Percentiles rank a stretch among this genome's conserved stretches.
These are phyloP conservation scores for Muraenolepis orangiensis DNA, from an alignment of 2,797 vertebrate genomes.

Conservation along the genomic window DNA sequence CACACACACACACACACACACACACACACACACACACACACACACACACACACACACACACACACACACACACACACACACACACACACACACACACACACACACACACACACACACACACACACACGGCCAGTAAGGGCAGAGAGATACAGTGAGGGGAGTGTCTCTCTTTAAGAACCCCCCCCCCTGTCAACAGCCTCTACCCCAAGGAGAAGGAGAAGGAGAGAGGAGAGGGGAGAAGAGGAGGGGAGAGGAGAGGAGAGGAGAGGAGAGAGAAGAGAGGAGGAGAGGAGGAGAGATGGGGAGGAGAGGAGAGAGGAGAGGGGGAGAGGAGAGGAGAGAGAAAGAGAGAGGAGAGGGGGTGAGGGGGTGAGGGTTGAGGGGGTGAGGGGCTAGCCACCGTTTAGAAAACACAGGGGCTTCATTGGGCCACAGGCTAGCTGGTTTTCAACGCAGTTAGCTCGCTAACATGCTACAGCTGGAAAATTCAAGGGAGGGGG, in stretches of 20 bases:
- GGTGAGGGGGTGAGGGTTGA: neutral
- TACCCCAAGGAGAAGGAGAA: neutral
- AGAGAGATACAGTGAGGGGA: too few species aligned
- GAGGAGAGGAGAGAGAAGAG: neutral
- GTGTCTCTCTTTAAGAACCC: too few species aligned
- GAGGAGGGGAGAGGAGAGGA: neutral
- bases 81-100: conserved; percentile 7
- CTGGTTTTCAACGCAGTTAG: conserved; percentile 23
- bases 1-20: conserved; percentile 9
- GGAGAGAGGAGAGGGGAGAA: neutral
- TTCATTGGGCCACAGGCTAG: conserved; percentile 14
- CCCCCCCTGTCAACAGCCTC: too few species aligned
- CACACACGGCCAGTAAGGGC: neutral
- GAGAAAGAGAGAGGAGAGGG: neutral
- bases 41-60: neutral
- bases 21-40: neutral
- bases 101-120: conserved; percentile 6
- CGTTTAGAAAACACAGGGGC: conserved; percentile 27
- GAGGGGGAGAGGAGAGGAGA: neutral
- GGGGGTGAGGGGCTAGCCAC: conserved; percentile 24
- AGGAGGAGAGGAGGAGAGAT: neutral
- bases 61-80: neutral
- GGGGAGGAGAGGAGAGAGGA: too few species aligned
- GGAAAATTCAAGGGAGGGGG: neutral
- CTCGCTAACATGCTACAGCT: neutral